Evolutionary conservation across 2,888 invertebrate genomes (phyloP), one percentile per base, ranked within the genome.

Genomic region (Abrostola triplasia): DNA sequence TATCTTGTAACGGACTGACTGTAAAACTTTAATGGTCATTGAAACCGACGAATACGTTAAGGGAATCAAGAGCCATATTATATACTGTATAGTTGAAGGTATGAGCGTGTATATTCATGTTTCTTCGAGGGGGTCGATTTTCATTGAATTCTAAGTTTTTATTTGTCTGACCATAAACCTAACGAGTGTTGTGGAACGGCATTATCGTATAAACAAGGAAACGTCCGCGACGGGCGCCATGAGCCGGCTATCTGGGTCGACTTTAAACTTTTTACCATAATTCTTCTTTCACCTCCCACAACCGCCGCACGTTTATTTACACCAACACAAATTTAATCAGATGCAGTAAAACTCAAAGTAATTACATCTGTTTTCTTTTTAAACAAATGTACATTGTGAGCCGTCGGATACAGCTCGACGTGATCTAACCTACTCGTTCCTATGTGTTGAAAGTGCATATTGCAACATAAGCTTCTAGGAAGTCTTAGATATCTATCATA

Each of bases 401-500:
- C 13, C 10, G 47, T 54, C 13, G 35, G 56, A 56, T 42, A 59
- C 24, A 67, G 54, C 24, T 53, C 40, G 51, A 59, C 58, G 44
- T 62, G 42, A 53, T 62, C 64, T 64, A 68, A 59, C n/a, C n/a
- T n/a, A n/a, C n/a, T n/a, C n/a, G 67, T 60, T 61, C 50, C 62
- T 74, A 65, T 76, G 70, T 80, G 76, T 80, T 79, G 79, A 83
- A 83, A 82, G 80, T 70, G 75, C 70, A 80, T 77, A 83, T 85
- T 85, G 82, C 85, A 76, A 82, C 85, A 88, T 81, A 68, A 77
- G 79, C 79, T 82, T 86, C 84, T 85, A 85, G 84, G 87, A 85
- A 88, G 85, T 82, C 82, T 82, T 74, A 70, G 82, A 86, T 86
- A 90, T 91, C 83, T 88, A 86, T 90, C 88, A 89, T 88, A 85